Evolutionary conservation across 2,797 vertebrate genomes (phyloP).

Genomic region (Sebastes itinus): DNA sequence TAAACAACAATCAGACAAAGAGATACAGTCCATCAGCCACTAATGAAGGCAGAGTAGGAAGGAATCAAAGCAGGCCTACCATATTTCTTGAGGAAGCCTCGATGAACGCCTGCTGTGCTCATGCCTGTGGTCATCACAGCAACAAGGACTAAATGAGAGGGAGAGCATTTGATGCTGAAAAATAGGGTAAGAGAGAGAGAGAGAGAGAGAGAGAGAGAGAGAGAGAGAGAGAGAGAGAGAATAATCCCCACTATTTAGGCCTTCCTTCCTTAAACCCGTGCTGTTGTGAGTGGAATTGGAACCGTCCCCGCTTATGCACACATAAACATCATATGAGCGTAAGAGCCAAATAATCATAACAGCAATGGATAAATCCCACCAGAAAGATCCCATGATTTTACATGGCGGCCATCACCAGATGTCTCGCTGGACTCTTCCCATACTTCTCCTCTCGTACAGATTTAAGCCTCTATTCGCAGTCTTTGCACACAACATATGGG

Average conservation of each 20-base stretch:
- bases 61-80: slow-evolving; percentile 68
- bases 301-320: slow-evolving; percentile 17
- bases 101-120: slow-evolving; percentile 79
- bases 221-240: slow-evolving; percentile 32
- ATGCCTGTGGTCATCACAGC: slow-evolving; percentile 70
- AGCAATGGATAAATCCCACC: slow-evolving; percentile 52
- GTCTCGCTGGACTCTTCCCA: slow-evolving; percentile 13
- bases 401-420: slow-evolving; percentile 24
- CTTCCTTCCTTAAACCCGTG: slow-evolving; percentile 56
- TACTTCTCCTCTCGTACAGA: neutral
- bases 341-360: slow-evolving; percentile 55
- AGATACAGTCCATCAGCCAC: neutral
- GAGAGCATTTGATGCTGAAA: slow-evolving; percentile 47
- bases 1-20: neutral
- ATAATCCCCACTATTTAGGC: slow-evolving; percentile 77
- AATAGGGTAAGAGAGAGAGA: slow-evolving; percentile 53
- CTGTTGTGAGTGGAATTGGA: slow-evolving; percentile 56
- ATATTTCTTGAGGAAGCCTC: slow-evolving; percentile 86
- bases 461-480: neutral
- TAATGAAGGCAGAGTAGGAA: neutral
- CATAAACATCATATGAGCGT: slow-evolving; percentile 54
- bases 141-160: slow-evolving; percentile 47
- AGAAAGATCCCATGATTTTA: slow-evolving; percentile 27
- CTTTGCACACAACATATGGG: slow-evolving; percentile 12
- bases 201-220: slow-evolving; percentile 21